Conservation (phyloP, 2,888 invertebrate species). For the Cephus pulcher region DNA sequence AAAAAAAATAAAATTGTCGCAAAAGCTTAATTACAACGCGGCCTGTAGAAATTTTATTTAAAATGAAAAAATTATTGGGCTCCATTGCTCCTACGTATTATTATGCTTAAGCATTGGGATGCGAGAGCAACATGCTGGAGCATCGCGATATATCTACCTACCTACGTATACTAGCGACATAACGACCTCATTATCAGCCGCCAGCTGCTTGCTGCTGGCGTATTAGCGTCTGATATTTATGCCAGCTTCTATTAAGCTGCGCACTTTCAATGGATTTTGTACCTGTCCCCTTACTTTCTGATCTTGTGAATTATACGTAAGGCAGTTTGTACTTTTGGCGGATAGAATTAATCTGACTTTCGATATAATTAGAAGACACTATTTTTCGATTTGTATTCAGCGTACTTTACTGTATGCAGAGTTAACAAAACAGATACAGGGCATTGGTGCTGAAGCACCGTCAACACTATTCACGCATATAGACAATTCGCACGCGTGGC, state of each 20-base stretch:
- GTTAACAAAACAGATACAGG: background rate
- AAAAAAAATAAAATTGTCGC: background rate
- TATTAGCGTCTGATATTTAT: constrained; percentile 56
- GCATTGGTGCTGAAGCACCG: background rate
- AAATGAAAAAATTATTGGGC: background rate
- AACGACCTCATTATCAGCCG: constrained; percentile 59
- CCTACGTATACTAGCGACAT: constrained; percentile 28
- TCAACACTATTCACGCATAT: no score
- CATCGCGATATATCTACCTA: background rate
- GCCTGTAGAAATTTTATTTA: background rate
- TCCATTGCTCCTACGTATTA: background rate
- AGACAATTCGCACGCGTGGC: background rate
- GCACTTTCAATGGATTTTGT: constrained; percentile 16
- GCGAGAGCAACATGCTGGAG: background rate
- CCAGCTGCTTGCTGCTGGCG: constrained; percentile 43
- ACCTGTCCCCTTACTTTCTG: background rate
- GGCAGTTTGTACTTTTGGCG: background rate
- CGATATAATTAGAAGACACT: background rate
- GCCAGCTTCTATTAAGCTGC: constrained; percentile 49
- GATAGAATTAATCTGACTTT: background rate
- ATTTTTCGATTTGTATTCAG: background rate
- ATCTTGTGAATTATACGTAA: background rate
- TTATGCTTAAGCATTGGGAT: background rate
- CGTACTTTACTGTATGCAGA: background rate
- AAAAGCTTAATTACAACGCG: background rate